These are phyloP conservation scores for Bugulina stolonifera DNA, from an alignment of 2,888 invertebrate species.

Conservation along the genomic window DNA sequence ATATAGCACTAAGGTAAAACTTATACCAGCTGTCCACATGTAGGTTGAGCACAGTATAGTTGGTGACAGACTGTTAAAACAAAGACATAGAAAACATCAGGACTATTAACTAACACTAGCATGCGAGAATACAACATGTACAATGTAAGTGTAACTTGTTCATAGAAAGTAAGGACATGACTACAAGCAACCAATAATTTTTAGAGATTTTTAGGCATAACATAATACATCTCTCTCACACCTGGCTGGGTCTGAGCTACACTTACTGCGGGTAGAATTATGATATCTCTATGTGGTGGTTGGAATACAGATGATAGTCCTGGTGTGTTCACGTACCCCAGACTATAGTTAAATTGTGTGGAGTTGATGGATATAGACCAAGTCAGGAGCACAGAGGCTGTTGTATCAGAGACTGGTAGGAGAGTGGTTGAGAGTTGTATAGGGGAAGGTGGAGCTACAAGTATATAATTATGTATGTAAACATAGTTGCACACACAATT, in stretches of 20 bases:
- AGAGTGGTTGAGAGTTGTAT: neutral
- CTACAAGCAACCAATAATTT: too few relatives aligned
- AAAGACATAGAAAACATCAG: too few relatives aligned
- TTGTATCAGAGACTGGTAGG: neutral
- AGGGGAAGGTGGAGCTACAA: conserved; percentile 1
- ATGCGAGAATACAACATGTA: too few relatives aligned
- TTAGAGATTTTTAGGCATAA: too few relatives aligned
- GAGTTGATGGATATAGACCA: neutral
- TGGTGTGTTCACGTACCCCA: neutral
- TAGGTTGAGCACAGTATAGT: neutral
- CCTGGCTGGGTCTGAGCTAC: too few relatives aligned
- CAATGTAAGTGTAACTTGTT: too few relatives aligned
- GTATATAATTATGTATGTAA: too few relatives aligned
- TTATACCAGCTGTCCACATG: neutral
- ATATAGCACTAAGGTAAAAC: neutral
- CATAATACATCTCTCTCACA: too few relatives aligned
- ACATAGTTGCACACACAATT: too few relatives aligned
- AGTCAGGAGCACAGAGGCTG: neutral
- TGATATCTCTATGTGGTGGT: neutral
- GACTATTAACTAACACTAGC: too few relatives aligned
- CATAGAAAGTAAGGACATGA: too few relatives aligned
- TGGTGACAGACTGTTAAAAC: neutral
- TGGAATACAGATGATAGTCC: neutral
- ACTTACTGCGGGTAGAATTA: neutral
- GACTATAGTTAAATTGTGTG: neutral